Conservation (phyloP, 2,888 invertebrate species). For the Parnassius apollo region DNA sequence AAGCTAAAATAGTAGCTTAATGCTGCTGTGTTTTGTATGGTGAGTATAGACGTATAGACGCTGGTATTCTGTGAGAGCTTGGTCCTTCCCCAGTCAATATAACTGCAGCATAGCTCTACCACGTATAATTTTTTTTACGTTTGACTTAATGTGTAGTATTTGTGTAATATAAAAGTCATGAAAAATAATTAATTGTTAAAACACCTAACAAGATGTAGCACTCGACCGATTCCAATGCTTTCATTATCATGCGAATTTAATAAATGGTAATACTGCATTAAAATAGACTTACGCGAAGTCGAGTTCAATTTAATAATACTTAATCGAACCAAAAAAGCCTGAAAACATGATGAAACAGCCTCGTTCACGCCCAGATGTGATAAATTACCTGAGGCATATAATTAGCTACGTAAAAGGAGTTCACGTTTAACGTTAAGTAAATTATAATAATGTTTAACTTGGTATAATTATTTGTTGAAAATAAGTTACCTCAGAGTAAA, state of each 20-base stretch:
- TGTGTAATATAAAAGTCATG: too few species aligned
- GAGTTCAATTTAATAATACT: constrained; percentile 5
- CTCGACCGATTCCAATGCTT: constrained; percentile 1
- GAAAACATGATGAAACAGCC: constrained; percentile 13
- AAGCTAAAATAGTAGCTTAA: too few species aligned
- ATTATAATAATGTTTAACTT: constrained; percentile 20
- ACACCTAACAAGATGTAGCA: too few species aligned
- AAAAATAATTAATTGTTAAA: too few species aligned
- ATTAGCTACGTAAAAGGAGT: constrained; percentile 15
- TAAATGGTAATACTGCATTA: background rate
- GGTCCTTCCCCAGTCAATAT: too few species aligned
- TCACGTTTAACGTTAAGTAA: constrained; percentile 19
- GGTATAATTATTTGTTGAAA: constrained; percentile 15
- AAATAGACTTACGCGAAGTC: background rate
- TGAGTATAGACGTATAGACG: too few species aligned
- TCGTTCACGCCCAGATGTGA: constrained; percentile 20
- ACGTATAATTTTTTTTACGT: too few species aligned
- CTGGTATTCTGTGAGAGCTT: too few species aligned
- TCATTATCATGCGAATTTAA: constrained; percentile 1
- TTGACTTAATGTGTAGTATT: too few species aligned
- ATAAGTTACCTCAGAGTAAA: constrained; percentile 11
- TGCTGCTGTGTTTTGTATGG: too few species aligned
- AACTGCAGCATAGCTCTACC: too few species aligned
- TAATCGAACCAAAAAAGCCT: constrained; percentile 9
- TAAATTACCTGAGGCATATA: constrained; percentile 14